These are phyloP conservation scores for Smittia sp. DNA, from an alignment of 2,888 invertebrate genomes.

Conservation along the genomic window DNA sequence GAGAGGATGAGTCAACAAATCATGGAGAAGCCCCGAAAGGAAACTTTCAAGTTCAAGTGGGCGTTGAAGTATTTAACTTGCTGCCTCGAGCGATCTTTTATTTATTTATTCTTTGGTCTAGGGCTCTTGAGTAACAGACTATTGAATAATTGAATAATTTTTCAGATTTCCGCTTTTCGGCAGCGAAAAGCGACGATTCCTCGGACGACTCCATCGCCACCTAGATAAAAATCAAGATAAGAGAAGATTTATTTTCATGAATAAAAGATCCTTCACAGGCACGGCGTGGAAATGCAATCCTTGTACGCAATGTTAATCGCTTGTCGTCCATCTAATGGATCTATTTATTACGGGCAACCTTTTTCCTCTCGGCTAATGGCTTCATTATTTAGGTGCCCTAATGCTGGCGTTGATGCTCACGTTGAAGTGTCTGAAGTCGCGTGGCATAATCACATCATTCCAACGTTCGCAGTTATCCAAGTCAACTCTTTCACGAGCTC, in stretches of 20 bases:
- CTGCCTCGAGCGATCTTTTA: not conserved
- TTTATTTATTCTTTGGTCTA: not conserved
- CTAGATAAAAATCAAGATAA: not conserved
- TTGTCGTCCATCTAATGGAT: not conserved
- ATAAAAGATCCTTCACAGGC: not conserved
- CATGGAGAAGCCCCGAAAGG: too few relatives aligned
- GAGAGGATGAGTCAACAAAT: not conserved
- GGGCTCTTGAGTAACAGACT: not conserved
- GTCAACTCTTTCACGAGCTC: too few relatives aligned
- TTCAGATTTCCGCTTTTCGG: not conserved
- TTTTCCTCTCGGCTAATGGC: not conserved
- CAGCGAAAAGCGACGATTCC: too few relatives aligned
- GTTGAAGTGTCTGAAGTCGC: too few relatives aligned
- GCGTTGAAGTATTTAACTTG: not conserved
- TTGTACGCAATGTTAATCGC: not conserved
- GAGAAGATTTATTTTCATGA: slow-evolving; percentile 14
- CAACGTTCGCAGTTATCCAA: too few relatives aligned
- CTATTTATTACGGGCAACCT: not conserved
- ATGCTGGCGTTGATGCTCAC: too few relatives aligned
- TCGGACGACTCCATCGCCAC: not conserved
- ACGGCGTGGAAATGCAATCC: not conserved
- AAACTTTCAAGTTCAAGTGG: not conserved
- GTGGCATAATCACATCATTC: too few relatives aligned
- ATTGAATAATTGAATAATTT: slow-evolving; percentile 21
- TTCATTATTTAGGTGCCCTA: not conserved